Base-by-base conservation (phyloP, 1,140 invertebrate species). In the Arion vulgaris region DNA sequence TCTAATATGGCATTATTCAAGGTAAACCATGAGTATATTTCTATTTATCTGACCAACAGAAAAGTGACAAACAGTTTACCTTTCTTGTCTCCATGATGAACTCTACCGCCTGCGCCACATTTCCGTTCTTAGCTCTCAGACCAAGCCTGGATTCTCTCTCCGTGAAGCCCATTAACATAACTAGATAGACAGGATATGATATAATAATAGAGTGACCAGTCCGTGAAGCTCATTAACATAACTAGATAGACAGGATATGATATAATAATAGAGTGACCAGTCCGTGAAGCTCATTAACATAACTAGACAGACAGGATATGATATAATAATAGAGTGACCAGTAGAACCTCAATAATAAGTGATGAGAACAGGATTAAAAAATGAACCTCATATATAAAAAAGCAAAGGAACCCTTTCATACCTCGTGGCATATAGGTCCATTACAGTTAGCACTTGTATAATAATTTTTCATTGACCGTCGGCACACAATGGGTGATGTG, bases 131-230 rank as follows among this genome's bases (percentile, higher is more conserved):
- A 4, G 94, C 94, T 51, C 95, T 91, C 77, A 96, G 91, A 0
- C 94, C 95, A 34, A 95, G 89, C 34, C 95, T 92, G 0, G 95
- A 94, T 88, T 96, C 95, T 9, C 91, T 91, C 0, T 92, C 85
- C 0, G 93, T 93, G 91, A 94, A 96, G n/a, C 95, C 95, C 92
- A 95, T 93, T 84, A 94, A 93, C 72, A 95, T 91, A 11, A 95
- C 90, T 87, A 72, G 38, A 23, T 19, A 5, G n/a, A 17, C 7
- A 73, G 36, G n/a, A 76, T 9, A 53, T 7, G 32, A 23, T n/a
- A n/a, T n/a, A 49, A 41, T 49, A n/a, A n/a, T 45, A 41, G 72
- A 49, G 41, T 28, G 1, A 32, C 13, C 15, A 41, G 9, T 92
- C 85, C 0, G 93, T 93, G 91, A 94, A 96, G n/a, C 95, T 95